Percentiles rank a stretch among this genome's conserved stretches.
phyloP scores from a whole-genome alignment of 2,113 vertebrate genomes.

The Heterocephalus glaber region DNA sequence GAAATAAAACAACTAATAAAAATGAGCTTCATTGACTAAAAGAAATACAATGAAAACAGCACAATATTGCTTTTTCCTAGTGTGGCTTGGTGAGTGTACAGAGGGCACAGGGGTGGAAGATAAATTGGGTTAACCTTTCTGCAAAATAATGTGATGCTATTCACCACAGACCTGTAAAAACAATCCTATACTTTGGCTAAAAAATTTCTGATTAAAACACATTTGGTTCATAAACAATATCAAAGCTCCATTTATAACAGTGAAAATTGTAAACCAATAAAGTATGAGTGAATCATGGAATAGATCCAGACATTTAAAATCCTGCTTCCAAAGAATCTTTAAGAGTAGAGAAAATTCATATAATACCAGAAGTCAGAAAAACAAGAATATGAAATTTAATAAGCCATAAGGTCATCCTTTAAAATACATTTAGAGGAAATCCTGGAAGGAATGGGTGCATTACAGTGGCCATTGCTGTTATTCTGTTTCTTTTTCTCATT shows the following conservation, averaged over 20 bases:
- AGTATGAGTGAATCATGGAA: background rate
- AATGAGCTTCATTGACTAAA: background rate
- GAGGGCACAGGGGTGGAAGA: background rate
- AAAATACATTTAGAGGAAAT: background rate
- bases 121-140: background rate
- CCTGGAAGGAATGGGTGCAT: rapidly evolving
- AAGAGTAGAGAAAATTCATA: background rate
- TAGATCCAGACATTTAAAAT: background rate
- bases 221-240: background rate
- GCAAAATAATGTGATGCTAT: background rate
- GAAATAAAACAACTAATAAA: background rate
- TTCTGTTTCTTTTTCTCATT: background rate
- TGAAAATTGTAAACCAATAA: background rate
- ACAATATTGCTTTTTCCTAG: rapidly evolving
- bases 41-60: background rate
- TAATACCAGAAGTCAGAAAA: background rate
- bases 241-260: background rate
- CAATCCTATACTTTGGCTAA: rapidly evolving
- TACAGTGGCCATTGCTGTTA: rapidly evolving
- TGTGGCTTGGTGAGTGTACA: background rate
- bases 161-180: background rate
- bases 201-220: background rate
- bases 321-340: background rate
- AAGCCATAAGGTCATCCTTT: rapidly evolving
- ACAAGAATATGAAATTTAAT: rapidly evolving